Percentiles rank a stretch among this genome's conserved stretches.
Evolutionary conservation across 2,888 invertebrate species (phyloP).

Genomic region (Sabellastarte sp.): DNA sequence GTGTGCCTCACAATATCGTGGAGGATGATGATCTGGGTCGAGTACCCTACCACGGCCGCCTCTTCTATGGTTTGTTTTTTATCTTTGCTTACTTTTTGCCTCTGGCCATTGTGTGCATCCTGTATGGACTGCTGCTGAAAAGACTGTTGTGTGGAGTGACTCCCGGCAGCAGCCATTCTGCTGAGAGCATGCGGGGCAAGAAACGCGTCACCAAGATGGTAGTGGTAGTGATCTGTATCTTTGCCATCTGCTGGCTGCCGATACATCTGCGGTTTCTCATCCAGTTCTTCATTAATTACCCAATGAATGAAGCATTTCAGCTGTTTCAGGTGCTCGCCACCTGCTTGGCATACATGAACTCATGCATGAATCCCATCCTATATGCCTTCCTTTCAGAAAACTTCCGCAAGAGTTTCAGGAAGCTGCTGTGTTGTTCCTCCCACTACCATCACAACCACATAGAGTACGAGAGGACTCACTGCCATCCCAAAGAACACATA

Average conservation of each 20-base stretch:
- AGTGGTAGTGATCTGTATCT: slow-evolving; percentile 84
- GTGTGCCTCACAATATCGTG: slow-evolving; percentile 33
- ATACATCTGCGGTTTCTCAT: slow-evolving; percentile 74
- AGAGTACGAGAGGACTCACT: not conserved
- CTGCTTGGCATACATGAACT: slow-evolving; percentile 80
- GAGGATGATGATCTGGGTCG: slow-evolving; percentile 4
- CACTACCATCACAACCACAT: not conserved
- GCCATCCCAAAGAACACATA: not conserved
- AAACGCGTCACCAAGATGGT: slow-evolving; percentile 89
- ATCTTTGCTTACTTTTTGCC: slow-evolving; percentile 86
- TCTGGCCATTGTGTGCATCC: slow-evolving; percentile 77
- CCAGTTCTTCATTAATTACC: slow-evolving; percentile 74
- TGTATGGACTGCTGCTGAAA: slow-evolving; percentile 86
- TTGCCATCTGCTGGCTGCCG: slow-evolving; percentile 92
- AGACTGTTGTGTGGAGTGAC: slow-evolving; percentile 78
- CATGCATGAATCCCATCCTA: slow-evolving; percentile 90
- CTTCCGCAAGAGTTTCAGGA: slow-evolving; percentile 82
- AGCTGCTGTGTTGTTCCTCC: slow-evolving; percentile 44
- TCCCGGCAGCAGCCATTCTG: slow-evolving; percentile 70
- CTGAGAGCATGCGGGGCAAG: slow-evolving; percentile 79
- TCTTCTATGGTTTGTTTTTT: slow-evolving; percentile 65
- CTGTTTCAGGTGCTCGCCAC: slow-evolving; percentile 54
- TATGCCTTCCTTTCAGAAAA: slow-evolving; percentile 94
- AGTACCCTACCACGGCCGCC: slow-evolving; percentile 11
- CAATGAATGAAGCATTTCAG: slow-evolving; percentile 61